Conservation (phyloP, 2,797 vertebrate genomes). For the Xenopus petersii region DNA sequence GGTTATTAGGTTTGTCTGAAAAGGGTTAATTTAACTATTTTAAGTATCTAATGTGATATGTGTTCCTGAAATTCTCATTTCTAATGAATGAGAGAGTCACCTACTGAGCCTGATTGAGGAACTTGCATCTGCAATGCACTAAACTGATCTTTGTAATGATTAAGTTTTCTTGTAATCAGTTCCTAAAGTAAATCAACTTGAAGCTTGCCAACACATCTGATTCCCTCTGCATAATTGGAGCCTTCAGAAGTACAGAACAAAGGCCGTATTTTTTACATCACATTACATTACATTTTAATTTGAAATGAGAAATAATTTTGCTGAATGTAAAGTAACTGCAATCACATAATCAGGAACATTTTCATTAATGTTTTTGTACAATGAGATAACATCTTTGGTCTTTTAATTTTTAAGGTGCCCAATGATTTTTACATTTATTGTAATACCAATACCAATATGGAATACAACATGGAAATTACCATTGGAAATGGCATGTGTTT, state of each 20-base stretch:
- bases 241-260: constrained; percentile 4
- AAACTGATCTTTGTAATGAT: not conserved
- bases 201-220: constrained; percentile 31
- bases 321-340: constrained; percentile 14
- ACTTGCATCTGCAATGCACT: no score
- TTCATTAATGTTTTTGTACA: not conserved
- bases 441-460: no score
- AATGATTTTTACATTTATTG: not conserved
- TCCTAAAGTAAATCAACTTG: constrained; percentile 9
- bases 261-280: constrained; percentile 12
- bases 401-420: not conserved
- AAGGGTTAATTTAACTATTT: no score
- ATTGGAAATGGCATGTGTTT: no score
- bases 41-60: no score
- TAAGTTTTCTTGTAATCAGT: constrained; percentile 26
- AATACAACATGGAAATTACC: no score
- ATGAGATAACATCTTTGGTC: not conserved
- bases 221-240: constrained; percentile 27
- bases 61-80: no score
- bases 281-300: constrained; percentile 8
- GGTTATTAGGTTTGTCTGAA: no score
- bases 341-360: constrained; percentile 30
- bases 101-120: no score
- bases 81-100: no score
- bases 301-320: constrained; percentile 32